phyloP scores from a whole-genome alignment of 2,888 invertebrate genomes.

The Lepidochrysops patricia region DNA sequence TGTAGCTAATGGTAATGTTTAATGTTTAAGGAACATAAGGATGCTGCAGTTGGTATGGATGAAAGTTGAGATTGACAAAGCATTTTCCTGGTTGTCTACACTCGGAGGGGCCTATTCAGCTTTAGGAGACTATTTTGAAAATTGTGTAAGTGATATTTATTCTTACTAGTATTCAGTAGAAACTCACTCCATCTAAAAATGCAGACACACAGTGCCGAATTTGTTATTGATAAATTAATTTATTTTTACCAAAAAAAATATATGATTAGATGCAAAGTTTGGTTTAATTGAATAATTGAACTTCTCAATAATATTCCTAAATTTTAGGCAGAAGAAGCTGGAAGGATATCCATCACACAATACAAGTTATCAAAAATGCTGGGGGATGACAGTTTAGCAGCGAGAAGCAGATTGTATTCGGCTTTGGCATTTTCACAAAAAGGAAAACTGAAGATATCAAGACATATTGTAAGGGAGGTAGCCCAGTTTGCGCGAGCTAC shows the following conservation, averaged over 20 bases:
- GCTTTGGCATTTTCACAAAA: constrained; percentile 92
- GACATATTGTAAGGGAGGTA: constrained; percentile 71
- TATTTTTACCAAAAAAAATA: no score
- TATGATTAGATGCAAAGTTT: no score
- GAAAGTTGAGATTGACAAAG: constrained; percentile 84
- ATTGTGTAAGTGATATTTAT: constrained; percentile 87
- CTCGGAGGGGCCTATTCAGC: constrained; percentile 97
- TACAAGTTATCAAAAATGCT: constrained; percentile 85
- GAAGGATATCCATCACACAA: constrained; percentile 89
- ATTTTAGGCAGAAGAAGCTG: constrained; percentile 88
- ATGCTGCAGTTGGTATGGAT: constrained; percentile 67
- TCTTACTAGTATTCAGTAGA: no score
- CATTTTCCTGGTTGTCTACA: constrained; percentile 96
- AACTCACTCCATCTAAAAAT: no score
- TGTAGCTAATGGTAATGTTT: neutral
- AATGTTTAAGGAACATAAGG: constrained; percentile 58
- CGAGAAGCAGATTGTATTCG: constrained; percentile 89
- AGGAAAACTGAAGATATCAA: constrained; percentile 78
- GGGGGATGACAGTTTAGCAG: constrained; percentile 86
- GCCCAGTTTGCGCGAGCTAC: constrained; percentile 50
- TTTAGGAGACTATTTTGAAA: constrained; percentile 88
- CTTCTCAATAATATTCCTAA: no score
- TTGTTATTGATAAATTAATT: no score
- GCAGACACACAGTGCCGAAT: no score
- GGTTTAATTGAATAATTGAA: no score